phyloP scores from a whole-genome alignment of 2,113 vertebrate genomes.

The Daphoenositta chrysoptera region DNA sequence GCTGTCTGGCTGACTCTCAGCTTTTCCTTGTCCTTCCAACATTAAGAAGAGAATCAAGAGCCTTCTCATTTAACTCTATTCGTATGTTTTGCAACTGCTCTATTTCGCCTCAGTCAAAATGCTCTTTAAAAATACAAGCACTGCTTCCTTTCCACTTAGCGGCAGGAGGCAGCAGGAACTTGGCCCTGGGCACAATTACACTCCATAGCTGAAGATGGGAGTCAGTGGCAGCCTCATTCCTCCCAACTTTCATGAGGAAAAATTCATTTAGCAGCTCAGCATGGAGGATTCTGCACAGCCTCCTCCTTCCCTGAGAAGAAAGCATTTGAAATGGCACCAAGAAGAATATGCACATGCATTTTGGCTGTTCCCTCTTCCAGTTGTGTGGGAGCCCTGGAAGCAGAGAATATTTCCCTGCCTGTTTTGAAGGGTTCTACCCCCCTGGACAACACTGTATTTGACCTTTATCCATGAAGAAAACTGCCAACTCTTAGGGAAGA shows the following conservation, averaged over 20 bases:
- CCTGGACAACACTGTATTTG: too few relatives aligned
- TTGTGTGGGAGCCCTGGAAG: too few relatives aligned
- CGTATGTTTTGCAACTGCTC: not conserved
- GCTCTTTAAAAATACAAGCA: slow-evolving; percentile 9
- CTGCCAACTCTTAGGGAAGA: too few relatives aligned
- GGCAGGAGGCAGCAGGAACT: slow-evolving; percentile 49
- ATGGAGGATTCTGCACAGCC: not conserved
- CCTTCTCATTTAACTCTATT: not conserved
- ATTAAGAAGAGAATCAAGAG: not conserved
- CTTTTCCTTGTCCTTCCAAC: not conserved
- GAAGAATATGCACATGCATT: not conserved
- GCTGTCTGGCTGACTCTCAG: not conserved
- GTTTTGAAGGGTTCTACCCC: too few relatives aligned
- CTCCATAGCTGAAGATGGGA: not conserved
- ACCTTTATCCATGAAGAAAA: too few relatives aligned
- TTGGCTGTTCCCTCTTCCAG: not conserved
- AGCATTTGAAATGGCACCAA: not conserved
- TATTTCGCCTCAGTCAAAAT: slow-evolving; percentile 41
- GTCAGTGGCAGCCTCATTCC: not conserved
- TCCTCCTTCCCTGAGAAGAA: not conserved
- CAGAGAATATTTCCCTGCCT: too few relatives aligned
- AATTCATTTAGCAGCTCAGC: slow-evolving; percentile 23
- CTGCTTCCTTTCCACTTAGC: not conserved
- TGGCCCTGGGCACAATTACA: slow-evolving; percentile 42
- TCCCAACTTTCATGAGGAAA: not conserved